Evolutionary conservation across 2,888 invertebrate genomes (phyloP).

Genomic region (Agriopis leucophaearia): DNA sequence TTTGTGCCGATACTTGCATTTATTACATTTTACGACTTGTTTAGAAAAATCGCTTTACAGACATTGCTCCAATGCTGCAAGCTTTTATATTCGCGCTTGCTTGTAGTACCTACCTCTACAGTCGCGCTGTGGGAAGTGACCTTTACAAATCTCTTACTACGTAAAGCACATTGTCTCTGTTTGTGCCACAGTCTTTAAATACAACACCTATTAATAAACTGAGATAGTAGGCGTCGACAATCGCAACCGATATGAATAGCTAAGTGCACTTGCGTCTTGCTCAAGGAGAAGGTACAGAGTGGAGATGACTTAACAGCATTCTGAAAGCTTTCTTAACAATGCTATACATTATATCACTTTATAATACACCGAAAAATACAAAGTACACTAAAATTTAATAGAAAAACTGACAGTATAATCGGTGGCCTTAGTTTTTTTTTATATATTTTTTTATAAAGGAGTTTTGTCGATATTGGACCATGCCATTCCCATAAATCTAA

Average conservation of each 20-base stretch:
- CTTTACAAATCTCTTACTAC: constrained; percentile 3
- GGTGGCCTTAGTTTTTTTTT: too few relatives aligned
- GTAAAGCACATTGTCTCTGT: constrained; percentile 1
- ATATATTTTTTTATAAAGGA: too few relatives aligned
- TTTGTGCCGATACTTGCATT: too few relatives aligned
- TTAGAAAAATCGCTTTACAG: not conserved
- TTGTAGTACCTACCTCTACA: not conserved
- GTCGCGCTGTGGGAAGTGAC: constrained; percentile 1
- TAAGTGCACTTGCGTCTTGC: not conserved
- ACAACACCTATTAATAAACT: not conserved
- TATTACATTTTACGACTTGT: too few relatives aligned
- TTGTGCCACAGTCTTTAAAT: constrained; percentile 5
- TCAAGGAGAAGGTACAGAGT: not conserved
- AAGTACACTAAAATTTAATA: too few relatives aligned
- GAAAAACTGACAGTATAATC: too few relatives aligned
- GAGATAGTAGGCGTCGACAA: not conserved
- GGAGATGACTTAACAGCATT: not conserved
- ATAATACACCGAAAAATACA: too few relatives aligned
- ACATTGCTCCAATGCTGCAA: not conserved
- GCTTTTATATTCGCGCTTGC: not conserved
- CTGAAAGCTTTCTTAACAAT: too few relatives aligned
- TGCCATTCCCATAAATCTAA: too few relatives aligned
- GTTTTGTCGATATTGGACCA: too few relatives aligned
- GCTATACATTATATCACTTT: too few relatives aligned
- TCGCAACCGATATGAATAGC: constrained; percentile 6